These are phyloP conservation scores for Lucilia cuprina DNA, from an alignment of 1,140 invertebrate species.

Conservation along the genomic window DNA sequence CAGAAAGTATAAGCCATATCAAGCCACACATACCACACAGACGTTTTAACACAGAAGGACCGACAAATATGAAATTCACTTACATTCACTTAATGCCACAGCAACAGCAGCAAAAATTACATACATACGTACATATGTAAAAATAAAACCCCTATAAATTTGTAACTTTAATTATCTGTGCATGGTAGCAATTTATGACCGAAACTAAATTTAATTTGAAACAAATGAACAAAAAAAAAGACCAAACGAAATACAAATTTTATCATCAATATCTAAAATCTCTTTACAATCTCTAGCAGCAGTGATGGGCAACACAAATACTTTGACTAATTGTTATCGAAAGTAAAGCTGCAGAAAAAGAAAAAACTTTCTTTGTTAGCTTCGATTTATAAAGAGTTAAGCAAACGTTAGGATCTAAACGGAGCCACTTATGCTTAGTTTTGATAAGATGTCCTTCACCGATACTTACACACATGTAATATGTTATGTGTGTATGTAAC, in stretches of 20 bases:
- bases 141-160: conserved; percentile 26
- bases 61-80: neutral
- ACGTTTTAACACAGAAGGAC: neutral
- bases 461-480: neutral
- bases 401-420: too few species aligned
- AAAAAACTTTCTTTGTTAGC: too few species aligned
- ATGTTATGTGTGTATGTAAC: neutral
- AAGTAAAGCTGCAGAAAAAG: too few species aligned
- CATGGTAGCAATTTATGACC: conserved; percentile 27
- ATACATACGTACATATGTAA: neutral
- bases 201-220: conserved; percentile 32
- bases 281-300: neutral
- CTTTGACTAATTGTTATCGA: too few species aligned
- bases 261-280: conserved; percentile 13
- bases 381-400: too few species aligned
- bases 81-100: neutral
- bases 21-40: neutral
- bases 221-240: neutral
- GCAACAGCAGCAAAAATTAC: neutral
- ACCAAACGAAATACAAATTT: neutral
- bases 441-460: too few species aligned
- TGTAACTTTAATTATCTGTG: conserved; percentile 31
- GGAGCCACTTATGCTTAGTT: too few species aligned
- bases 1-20: neutral
- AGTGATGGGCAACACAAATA: too few species aligned